Evolutionary conservation across 2,797 vertebrate genomes (phyloP).

Genomic region (Valencia hispanica): DNA sequence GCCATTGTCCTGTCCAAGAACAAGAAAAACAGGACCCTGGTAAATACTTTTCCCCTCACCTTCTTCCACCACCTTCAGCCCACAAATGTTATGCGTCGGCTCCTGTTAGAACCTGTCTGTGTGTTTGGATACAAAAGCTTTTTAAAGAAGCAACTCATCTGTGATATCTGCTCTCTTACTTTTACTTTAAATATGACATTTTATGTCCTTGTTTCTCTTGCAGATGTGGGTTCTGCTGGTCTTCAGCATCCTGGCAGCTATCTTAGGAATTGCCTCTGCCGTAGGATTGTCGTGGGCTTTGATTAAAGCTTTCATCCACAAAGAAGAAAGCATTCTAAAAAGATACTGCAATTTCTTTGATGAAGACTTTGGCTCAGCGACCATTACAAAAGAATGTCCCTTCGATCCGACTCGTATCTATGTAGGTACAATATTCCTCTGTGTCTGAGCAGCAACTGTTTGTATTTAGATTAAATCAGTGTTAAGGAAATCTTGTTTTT

Average conservation of each 20-base stretch:
- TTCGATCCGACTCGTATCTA: constrained; percentile 92
- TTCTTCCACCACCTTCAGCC: constrained; percentile 13
- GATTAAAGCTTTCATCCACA: constrained; percentile 77
- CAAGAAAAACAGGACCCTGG: constrained; percentile 80
- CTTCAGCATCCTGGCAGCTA: constrained; percentile 80
- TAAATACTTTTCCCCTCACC: constrained; percentile 61
- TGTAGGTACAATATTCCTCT: constrained; percentile 75
- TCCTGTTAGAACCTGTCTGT: constrained; percentile 54
- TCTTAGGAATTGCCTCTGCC: constrained; percentile 81
- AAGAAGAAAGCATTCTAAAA: constrained; percentile 79
- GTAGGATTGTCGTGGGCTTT: constrained; percentile 80
- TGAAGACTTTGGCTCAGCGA: constrained; percentile 46
- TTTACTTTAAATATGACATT: background rate
- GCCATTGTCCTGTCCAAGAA: constrained; percentile 88
- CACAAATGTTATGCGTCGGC: background rate
- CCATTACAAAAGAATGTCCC: constrained; percentile 84
- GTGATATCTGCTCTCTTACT: background rate
- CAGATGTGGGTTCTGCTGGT: constrained; percentile 86
- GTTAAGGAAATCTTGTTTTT: background rate
- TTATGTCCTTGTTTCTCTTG: constrained; percentile 4
- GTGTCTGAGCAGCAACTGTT: background rate
- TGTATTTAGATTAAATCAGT: background rate
- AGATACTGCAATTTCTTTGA: constrained; percentile 66
- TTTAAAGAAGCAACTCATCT: background rate
- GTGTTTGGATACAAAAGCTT: background rate